Base-by-base conservation (phyloP, 2,888 invertebrate genomes). In the Euproctis similis region DNA sequence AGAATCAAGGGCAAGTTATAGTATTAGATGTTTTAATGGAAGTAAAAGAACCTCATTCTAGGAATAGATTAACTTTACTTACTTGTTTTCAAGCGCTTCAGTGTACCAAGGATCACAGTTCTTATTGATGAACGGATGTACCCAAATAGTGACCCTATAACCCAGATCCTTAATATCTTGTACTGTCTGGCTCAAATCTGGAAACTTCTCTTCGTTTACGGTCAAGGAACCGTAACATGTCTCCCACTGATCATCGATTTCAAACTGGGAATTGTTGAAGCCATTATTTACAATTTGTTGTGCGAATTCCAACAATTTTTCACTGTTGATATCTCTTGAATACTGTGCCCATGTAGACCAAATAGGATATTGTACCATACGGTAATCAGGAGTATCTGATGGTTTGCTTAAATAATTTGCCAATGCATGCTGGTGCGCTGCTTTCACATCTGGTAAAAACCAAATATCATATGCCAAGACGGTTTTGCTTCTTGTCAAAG, bases 181-280 rank as follows among this genome's bases (percentile, higher is more conserved):
- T 0, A 91, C 86, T 2, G 93, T 86, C 9, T 76, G 58, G 6
- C 77, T 85, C 9, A 93, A 87, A 44, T 93, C 77, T 0, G 90
- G 88, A 58, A 96, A 96, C 62, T 90, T 93, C 0, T 56, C 66
- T 6, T 76, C 68, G 47, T 93, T 87, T 36, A 96, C 93, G 8
- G 85, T 86, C 14, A 93, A 76, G 5, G 93, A 91, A 0, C 96
- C 96, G 53, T 95, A 95, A 53, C 93, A 93, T 0, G 87, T 86
- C 62, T 96, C 95, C 94, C 95, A 96, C 8, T 89, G 85, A 59
- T 96, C 96, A 55, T 96, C 95, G 24, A 97, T 92, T 78, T 95
- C 95, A 20, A 93, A 64, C 56, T 94, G 93, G 25, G 92, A 91
- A 48, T 89, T 87, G 1, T 86, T 81, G 48, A 92, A 94, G 0